Conservation (phyloP, 2,113 vertebrate genomes). For the Melanotaenia duboulayi region DNA sequence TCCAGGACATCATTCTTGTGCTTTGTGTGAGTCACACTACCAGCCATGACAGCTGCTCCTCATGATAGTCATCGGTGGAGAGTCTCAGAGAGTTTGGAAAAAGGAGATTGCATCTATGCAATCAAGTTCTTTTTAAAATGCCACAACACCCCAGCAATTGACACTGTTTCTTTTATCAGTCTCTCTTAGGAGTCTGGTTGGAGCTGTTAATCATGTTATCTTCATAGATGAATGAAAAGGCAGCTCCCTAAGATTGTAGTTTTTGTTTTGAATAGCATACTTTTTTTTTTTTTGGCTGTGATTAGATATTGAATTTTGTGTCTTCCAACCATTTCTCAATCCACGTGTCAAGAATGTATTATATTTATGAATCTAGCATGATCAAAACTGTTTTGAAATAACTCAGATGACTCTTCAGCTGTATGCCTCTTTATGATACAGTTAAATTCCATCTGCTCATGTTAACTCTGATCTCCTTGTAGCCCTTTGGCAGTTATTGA, state of each 20-base stretch:
- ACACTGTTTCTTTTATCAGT: slow-evolving; percentile 18
- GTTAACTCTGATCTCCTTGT: slow-evolving; percentile 7
- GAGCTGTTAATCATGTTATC: slow-evolving; percentile 43
- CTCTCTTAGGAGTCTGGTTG: slow-evolving; percentile 12
- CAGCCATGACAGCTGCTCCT: slow-evolving; percentile 61
- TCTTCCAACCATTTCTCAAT: not conserved
- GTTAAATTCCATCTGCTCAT: not conserved
- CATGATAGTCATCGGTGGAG: slow-evolving; percentile 50
- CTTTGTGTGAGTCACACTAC: slow-evolving; percentile 61
- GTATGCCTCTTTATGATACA: not conserved
- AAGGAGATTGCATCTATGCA: slow-evolving; percentile 63
- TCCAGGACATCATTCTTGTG: slow-evolving; percentile 72
- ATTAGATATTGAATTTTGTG: not conserved
- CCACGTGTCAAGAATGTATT: not conserved
- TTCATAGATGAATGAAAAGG: slow-evolving; percentile 33
- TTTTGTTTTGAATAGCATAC: not conserved
- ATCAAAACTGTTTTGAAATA: slow-evolving; percentile 1
- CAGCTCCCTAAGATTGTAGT: slow-evolving; percentile 1
- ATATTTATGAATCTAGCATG: not conserved
- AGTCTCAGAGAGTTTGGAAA: slow-evolving; percentile 62
- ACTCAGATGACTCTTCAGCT: not conserved
- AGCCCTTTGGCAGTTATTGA: slow-evolving; percentile 15
- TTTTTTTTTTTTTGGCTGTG: slow-evolving; percentile 1
- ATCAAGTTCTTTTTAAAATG: slow-evolving; percentile 60
- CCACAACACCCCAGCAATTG: slow-evolving; percentile 41